A percentile compares a stretch with the other conserved stretches of the same genome.
Evolutionary conservation across 2,113 vertebrate genomes (phyloP).

Genomic region (Sander lucioperca): DNA sequence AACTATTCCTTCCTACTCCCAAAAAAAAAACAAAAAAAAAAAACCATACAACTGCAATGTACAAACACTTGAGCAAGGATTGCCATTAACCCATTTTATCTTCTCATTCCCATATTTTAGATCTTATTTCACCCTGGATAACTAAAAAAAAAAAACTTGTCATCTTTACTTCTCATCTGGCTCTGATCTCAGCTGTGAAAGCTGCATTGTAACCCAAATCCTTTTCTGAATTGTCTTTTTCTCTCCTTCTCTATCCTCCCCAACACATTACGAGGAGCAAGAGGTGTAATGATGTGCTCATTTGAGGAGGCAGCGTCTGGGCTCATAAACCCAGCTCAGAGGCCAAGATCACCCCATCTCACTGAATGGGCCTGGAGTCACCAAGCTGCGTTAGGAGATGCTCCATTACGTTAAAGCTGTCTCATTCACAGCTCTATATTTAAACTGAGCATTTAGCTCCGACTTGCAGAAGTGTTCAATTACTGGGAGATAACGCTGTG

Average conservation of each 20-base stretch:
- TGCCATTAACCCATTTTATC: neutral
- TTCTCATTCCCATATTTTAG: neutral
- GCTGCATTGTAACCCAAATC: conserved; percentile 7
- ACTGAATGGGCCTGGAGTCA: conserved; percentile 47
- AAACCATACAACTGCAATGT: neutral
- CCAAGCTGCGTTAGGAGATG: conserved; percentile 18
- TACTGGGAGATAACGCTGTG: neutral
- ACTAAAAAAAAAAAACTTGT: neutral
- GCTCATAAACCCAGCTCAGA: conserved; percentile 63
- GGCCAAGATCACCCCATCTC: conserved; percentile 49
- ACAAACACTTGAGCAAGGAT: neutral
- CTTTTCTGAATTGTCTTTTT: conserved; percentile 6
- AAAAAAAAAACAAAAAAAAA: too few species aligned
- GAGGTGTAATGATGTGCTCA: conserved; percentile 59
- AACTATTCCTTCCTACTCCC: neutral
- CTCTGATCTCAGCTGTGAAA: too few species aligned
- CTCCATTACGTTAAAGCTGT: conserved; percentile 47
- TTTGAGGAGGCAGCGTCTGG: conserved; percentile 52
- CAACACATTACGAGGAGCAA: conserved; percentile 88
- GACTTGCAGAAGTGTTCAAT: neutral
- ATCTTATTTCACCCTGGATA: neutral
- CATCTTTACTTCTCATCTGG: too few species aligned
- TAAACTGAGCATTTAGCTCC: conserved; percentile 13
- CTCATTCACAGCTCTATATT: conserved; percentile 36
- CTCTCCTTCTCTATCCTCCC: conserved; percentile 66